A percentile compares a stretch with the other conserved stretches of the same genome.
phyloP scores from a whole-genome alignment of 2,797 vertebrate species.

The Gouania willdenowi region DNA sequence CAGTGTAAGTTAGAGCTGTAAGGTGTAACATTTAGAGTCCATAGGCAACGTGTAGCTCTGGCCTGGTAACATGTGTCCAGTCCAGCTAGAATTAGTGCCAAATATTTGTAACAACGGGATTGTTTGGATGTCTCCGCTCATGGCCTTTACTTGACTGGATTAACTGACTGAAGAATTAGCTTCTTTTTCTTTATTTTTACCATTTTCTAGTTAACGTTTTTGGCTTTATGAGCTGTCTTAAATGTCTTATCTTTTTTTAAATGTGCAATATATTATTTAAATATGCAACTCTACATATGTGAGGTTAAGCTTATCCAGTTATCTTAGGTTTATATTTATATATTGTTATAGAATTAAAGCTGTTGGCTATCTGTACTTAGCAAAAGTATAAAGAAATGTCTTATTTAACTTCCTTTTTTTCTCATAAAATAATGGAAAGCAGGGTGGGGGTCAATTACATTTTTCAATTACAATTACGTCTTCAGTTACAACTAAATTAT shows the following conservation, averaged over 20 bases:
- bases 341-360: conserved; percentile 36
- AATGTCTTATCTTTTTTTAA: conserved; percentile 85
- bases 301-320: conserved; percentile 51
- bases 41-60: conserved; percentile 55
- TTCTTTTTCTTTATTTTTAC: conserved; percentile 57
- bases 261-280: conserved; percentile 90
- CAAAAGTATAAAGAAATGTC: conserved; percentile 40
- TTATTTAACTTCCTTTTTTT: conserved; percentile 6
- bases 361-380: conserved; percentile 26
- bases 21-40: conserved; percentile 56
- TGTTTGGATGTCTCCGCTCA: conserved; percentile 53
- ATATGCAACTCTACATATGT: conserved; percentile 82
- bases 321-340: conserved; percentile 48
- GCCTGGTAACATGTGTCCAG: conserved; percentile 29
- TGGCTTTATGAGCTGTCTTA: conserved; percentile 84
- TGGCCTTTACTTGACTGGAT: conserved; percentile 80
- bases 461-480: too few species aligned
- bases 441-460: too few species aligned
- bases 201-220: conserved; percentile 78
- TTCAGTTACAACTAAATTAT: too few species aligned
- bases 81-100: conserved; percentile 58
- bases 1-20: conserved; percentile 37
- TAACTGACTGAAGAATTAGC: conserved; percentile 74
- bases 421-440: too few species aligned
- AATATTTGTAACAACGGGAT: conserved; percentile 56